phyloP scores from a whole-genome alignment of 2,888 invertebrate genomes.

The Diaprepes abbreviatus region DNA sequence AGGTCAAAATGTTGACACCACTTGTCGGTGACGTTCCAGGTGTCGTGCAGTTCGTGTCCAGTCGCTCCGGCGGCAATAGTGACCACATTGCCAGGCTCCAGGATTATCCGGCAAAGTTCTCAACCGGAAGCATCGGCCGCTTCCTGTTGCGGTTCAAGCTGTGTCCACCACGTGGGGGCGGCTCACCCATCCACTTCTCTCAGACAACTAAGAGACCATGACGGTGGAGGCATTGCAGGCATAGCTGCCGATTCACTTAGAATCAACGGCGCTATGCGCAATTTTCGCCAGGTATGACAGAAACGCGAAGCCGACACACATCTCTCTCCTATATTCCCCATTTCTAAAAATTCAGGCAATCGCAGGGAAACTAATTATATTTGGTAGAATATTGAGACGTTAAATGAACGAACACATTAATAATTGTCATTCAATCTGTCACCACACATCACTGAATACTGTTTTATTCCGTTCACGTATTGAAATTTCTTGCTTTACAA shows the following conservation, averaged over 20 bases:
- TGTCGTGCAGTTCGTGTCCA: conserved; percentile 75
- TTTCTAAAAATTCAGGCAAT: conserved; percentile 12
- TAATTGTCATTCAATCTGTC: too few relatives aligned
- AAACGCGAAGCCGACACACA: conserved; percentile 3
- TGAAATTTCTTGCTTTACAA: too few relatives aligned
- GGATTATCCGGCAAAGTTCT: conserved; percentile 91
- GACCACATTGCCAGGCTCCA: conserved; percentile 77
- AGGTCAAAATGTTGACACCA: conserved; percentile 43
- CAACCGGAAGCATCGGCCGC: conserved; percentile 82
- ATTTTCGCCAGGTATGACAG: conserved; percentile 89
- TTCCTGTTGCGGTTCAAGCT: conserved; percentile 72
- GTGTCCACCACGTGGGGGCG: conserved; percentile 62
- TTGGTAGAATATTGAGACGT: neutral
- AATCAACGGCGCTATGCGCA: conserved; percentile 96
- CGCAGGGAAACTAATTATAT: conserved; percentile 11
- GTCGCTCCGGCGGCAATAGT: conserved; percentile 79
- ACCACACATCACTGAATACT: too few relatives aligned
- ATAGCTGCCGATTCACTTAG: conserved; percentile 96
- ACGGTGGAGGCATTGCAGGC: conserved; percentile 90
- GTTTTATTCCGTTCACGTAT: too few relatives aligned
- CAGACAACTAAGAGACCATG: conserved; percentile 80
- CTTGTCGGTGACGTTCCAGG: conserved; percentile 61
- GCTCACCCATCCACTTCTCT: conserved; percentile 85
- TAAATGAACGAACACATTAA: too few relatives aligned
- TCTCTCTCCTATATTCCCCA: neutral